Percentiles rank a stretch among this genome's conserved stretches.
phyloP scores from a whole-genome alignment of 2,888 invertebrate species.

The Lepetodrilus schrolli region DNA sequence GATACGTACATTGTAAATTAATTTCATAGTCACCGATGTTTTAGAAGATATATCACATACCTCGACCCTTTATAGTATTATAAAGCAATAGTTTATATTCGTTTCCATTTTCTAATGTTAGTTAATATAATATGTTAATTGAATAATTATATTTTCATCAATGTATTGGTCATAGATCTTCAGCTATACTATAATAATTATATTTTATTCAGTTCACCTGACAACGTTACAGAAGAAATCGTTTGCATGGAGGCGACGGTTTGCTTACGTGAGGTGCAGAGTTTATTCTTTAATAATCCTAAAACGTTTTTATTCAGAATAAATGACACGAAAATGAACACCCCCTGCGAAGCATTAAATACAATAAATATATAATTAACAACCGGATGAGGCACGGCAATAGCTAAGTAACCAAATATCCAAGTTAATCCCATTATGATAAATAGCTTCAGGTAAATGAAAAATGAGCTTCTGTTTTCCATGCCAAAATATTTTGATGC shows the following conservation, averaged over 20 bases:
- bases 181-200: not conserved
- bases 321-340: constrained; percentile 9
- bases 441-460: constrained; percentile 10
- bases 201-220: not conserved
- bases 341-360: not conserved
- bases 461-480: not conserved
- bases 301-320: not conserved
- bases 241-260: too few species aligned
- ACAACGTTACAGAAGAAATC: not conserved
- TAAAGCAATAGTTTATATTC: too few species aligned
- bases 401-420: constrained; percentile 17
- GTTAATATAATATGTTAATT: too few species aligned
- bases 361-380: constrained; percentile 13
- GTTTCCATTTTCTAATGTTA: too few species aligned
- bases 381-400: not conserved
- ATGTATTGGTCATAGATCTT: too few species aligned
- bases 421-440: constrained; percentile 19
- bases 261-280: too few species aligned
- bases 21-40: too few species aligned
- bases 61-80: too few species aligned
- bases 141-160: too few species aligned
- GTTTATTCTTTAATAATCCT: not conserved
- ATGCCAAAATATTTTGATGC: not conserved
- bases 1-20: too few species aligned
- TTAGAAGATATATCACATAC: too few species aligned